Percentiles rank a stretch among this genome's conserved stretches.
These are phyloP conservation scores for Polyploca ridens DNA, from an alignment of 2,888 invertebrate genomes.

Conservation along the genomic window DNA sequence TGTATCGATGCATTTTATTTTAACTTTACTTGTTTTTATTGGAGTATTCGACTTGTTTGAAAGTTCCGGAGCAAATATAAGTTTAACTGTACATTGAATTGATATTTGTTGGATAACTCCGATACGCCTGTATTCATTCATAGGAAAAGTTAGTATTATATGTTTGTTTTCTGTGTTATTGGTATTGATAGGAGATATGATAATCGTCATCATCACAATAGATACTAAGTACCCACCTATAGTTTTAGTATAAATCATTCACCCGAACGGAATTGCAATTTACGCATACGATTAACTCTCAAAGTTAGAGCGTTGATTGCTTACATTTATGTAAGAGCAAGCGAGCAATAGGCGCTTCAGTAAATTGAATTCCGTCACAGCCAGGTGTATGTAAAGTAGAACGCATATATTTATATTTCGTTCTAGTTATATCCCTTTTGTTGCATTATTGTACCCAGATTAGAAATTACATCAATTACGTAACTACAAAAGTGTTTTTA, in stretches of 20 bases:
- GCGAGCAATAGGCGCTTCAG: constrained; percentile 22
- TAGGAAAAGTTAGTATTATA: neutral
- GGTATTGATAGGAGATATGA: too few relatives aligned
- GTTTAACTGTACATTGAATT: neutral
- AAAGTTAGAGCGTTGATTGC: constrained; percentile 26
- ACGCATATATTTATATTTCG: neutral
- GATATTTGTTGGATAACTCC: neutral
- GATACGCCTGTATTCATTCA: neutral
- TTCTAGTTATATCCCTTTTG: too few relatives aligned
- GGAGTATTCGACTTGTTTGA: neutral
- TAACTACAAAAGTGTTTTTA: too few relatives aligned
- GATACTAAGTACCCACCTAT: neutral
- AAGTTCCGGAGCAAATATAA: neutral
- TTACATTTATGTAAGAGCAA: constrained; percentile 22
- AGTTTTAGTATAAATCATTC: neutral
- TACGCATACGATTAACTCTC: neutral
- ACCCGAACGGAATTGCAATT: neutral
- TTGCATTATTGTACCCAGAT: too few relatives aligned
- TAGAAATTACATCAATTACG: too few relatives aligned
- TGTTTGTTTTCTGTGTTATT: too few relatives aligned
- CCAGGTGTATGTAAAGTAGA: constrained; percentile 19
- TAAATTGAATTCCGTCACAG: constrained; percentile 35
- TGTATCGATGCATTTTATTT: neutral
- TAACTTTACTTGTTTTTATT: neutral
- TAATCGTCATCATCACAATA: neutral